Percentiles rank a stretch among this genome's conserved stretches.
Evolutionary conservation across 2,797 vertebrate species (phyloP).

Genomic region (Hapalemur alaotrensis): DNA sequence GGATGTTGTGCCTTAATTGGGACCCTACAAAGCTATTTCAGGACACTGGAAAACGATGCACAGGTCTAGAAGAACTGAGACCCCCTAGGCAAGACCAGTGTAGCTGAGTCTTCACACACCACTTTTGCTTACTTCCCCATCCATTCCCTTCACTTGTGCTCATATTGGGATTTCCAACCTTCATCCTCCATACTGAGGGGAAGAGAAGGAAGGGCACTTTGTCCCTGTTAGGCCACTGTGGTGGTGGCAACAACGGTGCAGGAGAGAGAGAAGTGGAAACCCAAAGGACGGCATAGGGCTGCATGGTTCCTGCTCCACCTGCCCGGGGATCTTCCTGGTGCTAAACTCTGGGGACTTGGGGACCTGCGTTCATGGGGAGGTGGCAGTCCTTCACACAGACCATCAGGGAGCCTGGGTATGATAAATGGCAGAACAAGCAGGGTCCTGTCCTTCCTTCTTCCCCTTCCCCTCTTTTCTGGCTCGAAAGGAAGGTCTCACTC

Average conservation of each 20-base stretch:
- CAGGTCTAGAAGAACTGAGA: background rate
- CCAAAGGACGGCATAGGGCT: rapidly evolving
- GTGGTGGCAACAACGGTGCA: background rate
- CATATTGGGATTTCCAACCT: background rate
- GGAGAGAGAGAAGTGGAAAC: background rate
- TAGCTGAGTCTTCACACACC: rapidly evolving
- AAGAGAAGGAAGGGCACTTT: background rate
- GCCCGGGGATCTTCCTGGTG: background rate
- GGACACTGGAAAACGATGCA: background rate
- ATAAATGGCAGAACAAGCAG: background rate
- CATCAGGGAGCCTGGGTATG: rapidly evolving
- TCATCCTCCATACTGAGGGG: background rate
- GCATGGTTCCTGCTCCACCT: too few species aligned
- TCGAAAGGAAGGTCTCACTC: background rate
- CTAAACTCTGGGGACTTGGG: background rate
- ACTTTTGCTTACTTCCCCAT: background rate
- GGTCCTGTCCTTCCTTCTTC: too few species aligned
- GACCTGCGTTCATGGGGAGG: background rate
- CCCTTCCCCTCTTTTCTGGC: background rate
- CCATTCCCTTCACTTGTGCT: background rate
- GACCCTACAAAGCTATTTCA: background rate
- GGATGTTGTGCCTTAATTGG: background rate
- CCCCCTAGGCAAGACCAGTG: background rate
- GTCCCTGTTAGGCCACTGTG: background rate
- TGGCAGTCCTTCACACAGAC: background rate